Conservation (phyloP, 1,140 invertebrate species). For the Ylistrum balloti region DNA sequence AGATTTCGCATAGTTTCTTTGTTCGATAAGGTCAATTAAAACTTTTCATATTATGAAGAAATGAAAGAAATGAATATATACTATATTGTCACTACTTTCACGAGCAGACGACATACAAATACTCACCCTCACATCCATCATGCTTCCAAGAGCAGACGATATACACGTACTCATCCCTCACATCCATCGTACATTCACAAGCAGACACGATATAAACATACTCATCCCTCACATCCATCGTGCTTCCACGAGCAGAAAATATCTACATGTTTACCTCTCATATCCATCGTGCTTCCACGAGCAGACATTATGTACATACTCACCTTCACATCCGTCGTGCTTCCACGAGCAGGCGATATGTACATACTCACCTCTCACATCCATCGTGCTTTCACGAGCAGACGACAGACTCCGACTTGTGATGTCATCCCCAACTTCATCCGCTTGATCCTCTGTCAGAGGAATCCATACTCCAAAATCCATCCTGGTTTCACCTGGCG, state of each 20-base stretch:
- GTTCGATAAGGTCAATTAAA: too few relatives aligned
- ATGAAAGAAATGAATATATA: too few relatives aligned
- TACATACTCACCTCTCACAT: conserved; percentile 4
- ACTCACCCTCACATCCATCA: background rate
- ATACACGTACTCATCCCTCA: background rate
- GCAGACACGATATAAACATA: too few relatives aligned
- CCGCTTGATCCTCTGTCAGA: conserved; percentile 9
- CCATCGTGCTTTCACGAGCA: conserved; percentile 9
- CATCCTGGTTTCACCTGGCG: background rate
- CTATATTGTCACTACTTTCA: background rate
- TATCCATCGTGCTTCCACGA: too few relatives aligned
- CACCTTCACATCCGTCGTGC: background rate
- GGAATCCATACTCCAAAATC: conserved; percentile 11
- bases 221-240: too few relatives aligned
- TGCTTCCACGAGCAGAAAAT: too few relatives aligned
- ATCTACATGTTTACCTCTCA: too few relatives aligned
- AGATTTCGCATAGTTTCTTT: too few relatives aligned
- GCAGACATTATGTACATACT: too few relatives aligned
- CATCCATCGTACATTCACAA: background rate
- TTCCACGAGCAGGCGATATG: background rate
- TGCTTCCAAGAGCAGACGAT: background rate
- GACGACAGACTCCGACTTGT: background rate
- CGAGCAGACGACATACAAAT: background rate
- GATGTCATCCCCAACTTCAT: conserved; percentile 19
- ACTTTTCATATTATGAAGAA: too few relatives aligned